phyloP scores from a whole-genome alignment of 2,113 vertebrate genomes.

The Gavia stellata region DNA sequence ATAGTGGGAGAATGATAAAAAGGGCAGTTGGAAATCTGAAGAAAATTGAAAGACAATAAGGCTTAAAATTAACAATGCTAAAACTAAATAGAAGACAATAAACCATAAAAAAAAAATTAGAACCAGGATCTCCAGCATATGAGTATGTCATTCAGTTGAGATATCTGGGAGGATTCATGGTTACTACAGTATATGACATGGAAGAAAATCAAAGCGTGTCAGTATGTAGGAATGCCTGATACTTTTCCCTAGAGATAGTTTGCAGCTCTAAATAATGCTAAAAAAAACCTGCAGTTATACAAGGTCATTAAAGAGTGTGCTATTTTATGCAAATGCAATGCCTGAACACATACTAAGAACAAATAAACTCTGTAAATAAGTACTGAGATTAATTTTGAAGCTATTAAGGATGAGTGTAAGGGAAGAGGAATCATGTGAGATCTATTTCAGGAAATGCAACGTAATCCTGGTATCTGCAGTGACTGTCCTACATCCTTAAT shows the following conservation, averaged over 20 bases:
- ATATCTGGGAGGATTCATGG: not conserved
- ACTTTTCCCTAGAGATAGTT: not conserved
- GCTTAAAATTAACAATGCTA: not conserved
- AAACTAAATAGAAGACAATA: not conserved
- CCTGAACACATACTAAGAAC: not conserved
- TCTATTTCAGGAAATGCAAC: not conserved
- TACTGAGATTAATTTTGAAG: not conserved
- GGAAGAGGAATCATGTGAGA: not conserved
- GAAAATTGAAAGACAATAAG: not conserved
- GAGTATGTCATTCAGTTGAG: not conserved
- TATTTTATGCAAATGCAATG: not conserved
- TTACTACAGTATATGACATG: not conserved
- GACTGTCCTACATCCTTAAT: not conserved
- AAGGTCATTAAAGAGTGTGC: not conserved
- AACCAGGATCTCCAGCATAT: not conserved
- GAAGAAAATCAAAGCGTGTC: not conserved
- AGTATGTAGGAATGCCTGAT: not conserved
- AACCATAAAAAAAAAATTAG: not conserved
- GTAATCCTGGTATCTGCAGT: not conserved
- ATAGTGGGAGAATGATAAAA: not conserved
- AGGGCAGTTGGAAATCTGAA: not conserved
- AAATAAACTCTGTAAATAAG: not conserved
- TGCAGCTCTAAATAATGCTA: not conserved
- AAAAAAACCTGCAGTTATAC: not conserved
- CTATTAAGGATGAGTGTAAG: not conserved